Evolutionary conservation across 2,888 invertebrate genomes (phyloP), one percentile per base, ranked within the genome.

Genomic region (Hydraecia micacea): DNA sequence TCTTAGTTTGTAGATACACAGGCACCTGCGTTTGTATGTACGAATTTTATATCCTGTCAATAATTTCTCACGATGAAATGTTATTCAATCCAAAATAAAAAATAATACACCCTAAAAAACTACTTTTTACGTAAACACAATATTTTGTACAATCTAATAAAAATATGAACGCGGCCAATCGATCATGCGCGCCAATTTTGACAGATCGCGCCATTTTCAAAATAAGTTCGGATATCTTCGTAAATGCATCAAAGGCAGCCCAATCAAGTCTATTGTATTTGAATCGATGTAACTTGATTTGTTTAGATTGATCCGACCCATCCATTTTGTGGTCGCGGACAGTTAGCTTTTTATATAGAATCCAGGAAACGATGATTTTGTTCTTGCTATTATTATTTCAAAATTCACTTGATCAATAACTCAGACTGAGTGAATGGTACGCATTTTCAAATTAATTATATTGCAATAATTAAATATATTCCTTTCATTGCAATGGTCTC

Each of bases 221-320:
- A 93, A 92, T 93, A 89, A 91, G 91, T 92, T 91, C 90, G 87
- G 89, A 92, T 92, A 92, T 81, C 88, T 86, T 86, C 85, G 83
- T 90, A 91, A 92, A 92, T 80, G 86, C 76, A 91, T 91, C 90
- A 93, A 94, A 95, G 89, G 91, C 88, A 60, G 77, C 86, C 89
- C 92, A 96, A 96, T 96, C 95, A 96, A 92, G 90, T 46, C 89
- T 83, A 95, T 96, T 96, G 96, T 96, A 90, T 87, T 80, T 85
- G 84, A 88, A 90, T 91, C 77, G 87, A 90, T 87, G 86, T 92
- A 89, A 92, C 88, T 92, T 88, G 91, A 93, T 94, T 93, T 94
- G 94, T 94, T 95, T 95, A 93, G 95, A 95, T 95, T 92, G 94
- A 95, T 95, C 85, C 85, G 80, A 84, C 88, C 91, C 91, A 95